Percentiles rank a stretch among this genome's conserved stretches.
Evolutionary conservation across 2,888 invertebrate genomes (phyloP).

Genomic region (Plagiodera versicolora): DNA sequence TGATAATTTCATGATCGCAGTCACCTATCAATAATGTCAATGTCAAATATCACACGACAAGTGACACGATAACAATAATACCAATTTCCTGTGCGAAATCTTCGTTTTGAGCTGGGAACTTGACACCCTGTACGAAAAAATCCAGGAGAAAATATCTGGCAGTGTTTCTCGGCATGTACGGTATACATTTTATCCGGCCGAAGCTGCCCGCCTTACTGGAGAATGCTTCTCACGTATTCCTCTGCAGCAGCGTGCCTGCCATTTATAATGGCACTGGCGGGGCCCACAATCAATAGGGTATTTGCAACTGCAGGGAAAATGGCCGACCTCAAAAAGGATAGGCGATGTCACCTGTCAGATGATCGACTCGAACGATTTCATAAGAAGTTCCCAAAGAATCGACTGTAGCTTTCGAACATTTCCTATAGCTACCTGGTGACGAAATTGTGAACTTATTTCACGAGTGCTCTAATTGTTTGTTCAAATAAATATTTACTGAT

Average conservation of each 20-base stretch:
- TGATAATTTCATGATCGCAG: no score
- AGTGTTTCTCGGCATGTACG: slow-evolving; percentile 28
- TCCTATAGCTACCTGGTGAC: no score
- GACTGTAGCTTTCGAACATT: no score
- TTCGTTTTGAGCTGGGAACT: not conserved
- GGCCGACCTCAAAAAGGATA: slow-evolving; percentile 47
- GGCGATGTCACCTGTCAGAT: slow-evolving; percentile 49
- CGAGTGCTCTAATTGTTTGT: no score
- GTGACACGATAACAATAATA: no score
- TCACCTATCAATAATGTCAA: no score
- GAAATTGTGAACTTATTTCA: no score
- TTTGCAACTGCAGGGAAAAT: slow-evolving; percentile 58
- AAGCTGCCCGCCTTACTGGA: slow-evolving; percentile 52
- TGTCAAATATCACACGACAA: no score
- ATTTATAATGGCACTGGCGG: slow-evolving; percentile 58
- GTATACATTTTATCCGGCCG: slow-evolving; percentile 36
- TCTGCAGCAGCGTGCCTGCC: slow-evolving; percentile 53
- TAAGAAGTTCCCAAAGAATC: no score
- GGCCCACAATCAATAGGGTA: slow-evolving; percentile 60
- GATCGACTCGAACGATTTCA: not conserved
- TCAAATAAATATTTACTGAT: no score
- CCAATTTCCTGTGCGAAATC: no score
- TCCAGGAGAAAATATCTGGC: slow-evolving; percentile 20
- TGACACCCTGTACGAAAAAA: not conserved
- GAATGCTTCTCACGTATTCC: slow-evolving; percentile 56